These are phyloP conservation scores for Rhinolophus sinicus DNA, from an alignment of 2,113 vertebrate species.

Conservation along the genomic window DNA sequence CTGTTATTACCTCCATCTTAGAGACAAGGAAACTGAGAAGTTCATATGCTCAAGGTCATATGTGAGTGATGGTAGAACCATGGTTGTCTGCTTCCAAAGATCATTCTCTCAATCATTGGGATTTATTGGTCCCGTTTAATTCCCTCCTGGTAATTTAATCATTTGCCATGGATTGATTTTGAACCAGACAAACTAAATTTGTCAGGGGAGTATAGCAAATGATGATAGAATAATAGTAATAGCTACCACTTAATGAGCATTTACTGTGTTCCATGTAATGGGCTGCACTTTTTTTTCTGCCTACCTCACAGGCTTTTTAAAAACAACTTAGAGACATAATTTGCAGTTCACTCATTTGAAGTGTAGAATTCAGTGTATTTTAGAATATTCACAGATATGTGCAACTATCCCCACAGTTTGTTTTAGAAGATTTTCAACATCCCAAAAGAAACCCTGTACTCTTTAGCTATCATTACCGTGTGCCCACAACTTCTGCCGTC, in stretches of 20 bases:
- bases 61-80: background rate
- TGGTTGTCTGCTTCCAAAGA: background rate
- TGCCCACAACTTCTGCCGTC: background rate
- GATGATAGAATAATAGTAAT: background rate
- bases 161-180: background rate
- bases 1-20: background rate
- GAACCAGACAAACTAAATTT: background rate
- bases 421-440: background rate
- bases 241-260: background rate
- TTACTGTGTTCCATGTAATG: background rate
- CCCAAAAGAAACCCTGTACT: background rate
- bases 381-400: background rate
- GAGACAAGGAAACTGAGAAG: background rate
- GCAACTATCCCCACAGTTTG: background rate
- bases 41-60: background rate
- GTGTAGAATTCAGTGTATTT: background rate
- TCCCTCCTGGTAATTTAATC: background rate
- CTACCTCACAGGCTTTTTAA: background rate
- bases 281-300: background rate
- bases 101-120: background rate
- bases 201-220: background rate
- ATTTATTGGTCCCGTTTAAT: slow-evolving; percentile 10
- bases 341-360: background rate
- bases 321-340: background rate
- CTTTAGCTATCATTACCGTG: background rate